These are phyloP conservation scores for Oceanodroma tethys DNA, from an alignment of 2,113 vertebrate genomes.

Conservation along the genomic window DNA sequence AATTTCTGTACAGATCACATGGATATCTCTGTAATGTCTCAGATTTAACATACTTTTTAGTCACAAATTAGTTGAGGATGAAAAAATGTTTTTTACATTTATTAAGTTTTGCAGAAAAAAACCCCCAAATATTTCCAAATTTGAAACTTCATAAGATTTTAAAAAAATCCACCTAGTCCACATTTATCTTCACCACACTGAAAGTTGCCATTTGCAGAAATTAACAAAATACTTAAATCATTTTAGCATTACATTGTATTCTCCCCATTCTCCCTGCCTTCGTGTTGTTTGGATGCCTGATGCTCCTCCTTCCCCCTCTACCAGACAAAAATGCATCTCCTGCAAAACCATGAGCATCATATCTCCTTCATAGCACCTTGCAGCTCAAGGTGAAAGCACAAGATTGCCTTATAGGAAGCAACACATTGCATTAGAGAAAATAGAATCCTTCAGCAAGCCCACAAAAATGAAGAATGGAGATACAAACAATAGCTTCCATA, in stretches of 20 bases:
- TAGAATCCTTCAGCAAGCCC: not conserved
- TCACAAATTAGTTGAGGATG: not conserved
- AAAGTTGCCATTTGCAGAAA: not conserved
- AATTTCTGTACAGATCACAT: not conserved
- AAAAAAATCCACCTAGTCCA: not conserved
- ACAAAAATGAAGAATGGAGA: not conserved
- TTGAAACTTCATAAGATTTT: not conserved
- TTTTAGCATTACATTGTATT: not conserved
- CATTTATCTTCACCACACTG: fast-evolving
- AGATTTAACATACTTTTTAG: not conserved
- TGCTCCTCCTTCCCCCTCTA: not conserved
- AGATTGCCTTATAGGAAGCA: not conserved
- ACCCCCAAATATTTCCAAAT: not conserved
- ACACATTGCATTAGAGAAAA: not conserved
- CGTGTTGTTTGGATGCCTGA: not conserved
- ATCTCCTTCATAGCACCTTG: not conserved
- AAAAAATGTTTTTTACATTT: not conserved
- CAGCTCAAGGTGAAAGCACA: not conserved
- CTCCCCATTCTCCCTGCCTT: not conserved
- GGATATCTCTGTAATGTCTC: not conserved
- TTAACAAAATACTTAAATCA: not conserved
- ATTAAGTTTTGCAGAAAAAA: not conserved
- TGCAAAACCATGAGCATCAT: not conserved
- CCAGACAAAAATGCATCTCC: not conserved
- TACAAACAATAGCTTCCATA: not conserved